Base-by-base conservation (phyloP, 2,888 invertebrate genomes). In the Cephus nigrinus region DNA sequence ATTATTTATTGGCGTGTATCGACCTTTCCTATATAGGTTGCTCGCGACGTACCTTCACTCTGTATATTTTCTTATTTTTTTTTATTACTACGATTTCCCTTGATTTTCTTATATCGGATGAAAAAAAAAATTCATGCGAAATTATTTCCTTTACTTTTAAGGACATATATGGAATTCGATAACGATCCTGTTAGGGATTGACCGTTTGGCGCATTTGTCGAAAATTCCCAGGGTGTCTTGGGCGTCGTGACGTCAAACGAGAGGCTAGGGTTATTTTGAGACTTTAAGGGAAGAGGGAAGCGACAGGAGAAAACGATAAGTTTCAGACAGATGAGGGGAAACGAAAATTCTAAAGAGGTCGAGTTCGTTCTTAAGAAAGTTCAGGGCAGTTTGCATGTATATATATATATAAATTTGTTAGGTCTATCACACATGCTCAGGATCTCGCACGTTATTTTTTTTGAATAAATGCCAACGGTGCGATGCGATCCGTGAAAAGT, bases 231-330 rank as follows among this genome's bases (percentile, higher is more conserved):
- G 30, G 69, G 71, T 32, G 30, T 12, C 33, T 84, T 85, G 68
- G 83, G 80, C 69, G 82, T 81, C 77, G 81, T 86, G 86, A 86
- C 86, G 86, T 86, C 86, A 85, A 86, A 84, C 85, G 83, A 85
- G 83, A 78, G 84, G 71, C 80, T 76, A 23, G 76, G 83, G 86
- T 82, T 86, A 86, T 86, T 86, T 86, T 83, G 82, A 84, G 86
- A 83, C 79, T 15, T 55, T 36, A 75, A 75, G 75, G 75, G 77
- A 73, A 36, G 69, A 71, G 23, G 2, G 55, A 55, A 55, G 2
- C 9, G 23, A 55, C 55, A 23, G 23, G 55, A 55, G 23, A 55
- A 55, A 55, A 55, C 9, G 23, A 55, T 5, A 9, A 55, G 55
- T 55, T 55, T 55, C 5, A 23, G 55, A 55, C 2, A 9, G 23